Evolutionary conservation across 2,888 invertebrate genomes (phyloP), one percentile per base, ranked within the genome.

Genomic region (Agrotis exclamationis): DNA sequence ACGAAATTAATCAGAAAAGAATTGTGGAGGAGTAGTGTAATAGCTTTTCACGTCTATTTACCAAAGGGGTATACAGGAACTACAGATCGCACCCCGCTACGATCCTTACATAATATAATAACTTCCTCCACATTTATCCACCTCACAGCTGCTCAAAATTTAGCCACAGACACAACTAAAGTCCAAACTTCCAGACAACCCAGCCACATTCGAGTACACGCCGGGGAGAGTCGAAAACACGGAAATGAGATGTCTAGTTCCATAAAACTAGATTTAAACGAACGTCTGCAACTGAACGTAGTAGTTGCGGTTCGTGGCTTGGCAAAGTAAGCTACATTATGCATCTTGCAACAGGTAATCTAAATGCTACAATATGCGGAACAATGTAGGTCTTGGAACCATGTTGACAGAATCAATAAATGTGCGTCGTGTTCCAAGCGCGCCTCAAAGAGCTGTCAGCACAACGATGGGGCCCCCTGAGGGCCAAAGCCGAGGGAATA

Each of bases 171-270:
- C 54, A n/a, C 16, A 14, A 56, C 44, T 48, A 11, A 48, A 50
- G 18, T 18, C 20, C 20, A 57, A 39, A 76, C 45, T 51, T 14
- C 20, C 13, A 59, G 53, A 65, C 50, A 45, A 28, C 13, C 28
- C 22, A 14, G 5, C 7, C 45, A 18, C 18, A 54, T 45, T 56
- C 48, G 39, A 39, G 60, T 51, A 22, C 6, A 9, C 20, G 22
- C 1, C 3, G 57, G 24, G 11, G 6, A 64, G 57, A 48, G 44
- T 57, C 62, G 58, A 63, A 82, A 64, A 65, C 54, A 63, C 47
- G 82, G 77, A 81, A 79, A 79, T 76, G 58, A 65, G 62, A 77
- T 14, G 78, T 71, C 65, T 53, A 50, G 54, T 72, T 63, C 39
- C 45, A 20, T 44, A 22, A 20, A 47, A 53, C 60, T n/a, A 16